Percentiles rank a stretch among this genome's conserved stretches.
Evolutionary conservation across 30 jellyfish, hydroid and myxozoan genomes (phyloP).

Genomic region (Chironex yamaguchii): DNA sequence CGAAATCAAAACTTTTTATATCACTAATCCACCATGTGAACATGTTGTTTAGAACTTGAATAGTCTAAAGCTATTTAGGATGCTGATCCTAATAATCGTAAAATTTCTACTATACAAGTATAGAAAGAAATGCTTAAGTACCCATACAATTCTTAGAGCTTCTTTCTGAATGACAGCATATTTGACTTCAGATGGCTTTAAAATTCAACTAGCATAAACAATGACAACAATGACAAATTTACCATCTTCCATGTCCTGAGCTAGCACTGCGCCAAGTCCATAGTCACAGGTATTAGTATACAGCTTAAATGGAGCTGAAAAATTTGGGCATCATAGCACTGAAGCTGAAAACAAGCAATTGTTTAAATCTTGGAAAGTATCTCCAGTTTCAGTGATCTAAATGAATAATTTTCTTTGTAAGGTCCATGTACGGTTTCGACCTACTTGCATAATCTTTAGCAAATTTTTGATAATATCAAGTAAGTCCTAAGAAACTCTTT

Average conservation of each 20-base stretch:
- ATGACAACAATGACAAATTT: conserved; percentile 53
- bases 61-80: conserved; percentile 60
- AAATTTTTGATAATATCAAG: not conserved
- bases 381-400: conserved; percentile 10
- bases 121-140: conserved; percentile 57
- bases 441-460: not conserved
- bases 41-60: conserved; percentile 56
- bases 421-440: conserved; percentile 17
- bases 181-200: conserved; percentile 31
- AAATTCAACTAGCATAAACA: conserved; percentile 55
- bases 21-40: conserved; percentile 73
- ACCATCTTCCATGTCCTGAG: conserved; percentile 57
- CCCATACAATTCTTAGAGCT: conserved; percentile 61
- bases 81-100: conserved; percentile 44
- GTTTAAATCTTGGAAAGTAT: conserved; percentile 8
- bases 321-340: conserved; percentile 49
- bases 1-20: conserved; percentile 53
- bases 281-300: conserved; percentile 63
- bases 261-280: conserved; percentile 66
- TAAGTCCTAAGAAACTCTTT: not conserved
- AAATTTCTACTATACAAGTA: conserved; percentile 65
- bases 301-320: conserved; percentile 18
- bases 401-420: conserved; percentile 25
- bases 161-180: conserved; percentile 62
- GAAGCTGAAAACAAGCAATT: conserved; percentile 42